phyloP scores from a whole-genome alignment of 2,797 vertebrate species.

The Caiman crocodilus region DNA sequence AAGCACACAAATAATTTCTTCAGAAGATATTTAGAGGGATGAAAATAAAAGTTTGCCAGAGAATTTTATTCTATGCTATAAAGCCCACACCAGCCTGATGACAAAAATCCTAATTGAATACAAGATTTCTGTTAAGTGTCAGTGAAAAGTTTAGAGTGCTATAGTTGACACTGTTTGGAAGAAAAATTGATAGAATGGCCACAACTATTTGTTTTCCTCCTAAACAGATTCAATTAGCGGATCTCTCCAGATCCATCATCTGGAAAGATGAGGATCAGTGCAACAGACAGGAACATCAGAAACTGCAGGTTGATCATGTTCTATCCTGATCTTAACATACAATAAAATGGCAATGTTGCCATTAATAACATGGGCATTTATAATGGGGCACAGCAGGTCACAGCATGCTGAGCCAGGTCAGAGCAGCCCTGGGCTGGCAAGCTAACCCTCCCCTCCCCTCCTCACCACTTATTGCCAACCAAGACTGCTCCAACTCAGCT shows the following conservation, averaged over 20 bases:
- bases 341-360: neutral
- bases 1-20: neutral
- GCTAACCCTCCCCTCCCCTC: no score
- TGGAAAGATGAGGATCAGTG: neutral
- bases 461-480: no score
- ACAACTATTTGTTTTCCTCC: neutral
- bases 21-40: slow-evolving; percentile 16
- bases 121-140: neutral
- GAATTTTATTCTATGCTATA: neutral
- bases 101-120: neutral
- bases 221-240: neutral
- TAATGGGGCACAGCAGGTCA: no score
- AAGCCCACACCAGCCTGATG: fast-evolving
- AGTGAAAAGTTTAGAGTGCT: neutral
- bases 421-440: no score
- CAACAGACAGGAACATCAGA: neutral
- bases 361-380: no score
- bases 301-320: fast-evolving
- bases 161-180: neutral
- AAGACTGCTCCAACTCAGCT: no score
- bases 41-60: slow-evolving; percentile 15
- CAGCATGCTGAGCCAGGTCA: no score
- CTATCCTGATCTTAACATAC: neutral
- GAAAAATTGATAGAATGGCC: neutral
- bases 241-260: neutral